Conservation (phyloP, 2,797 vertebrate genomes). For the Triplophysa bombifrons region DNA sequence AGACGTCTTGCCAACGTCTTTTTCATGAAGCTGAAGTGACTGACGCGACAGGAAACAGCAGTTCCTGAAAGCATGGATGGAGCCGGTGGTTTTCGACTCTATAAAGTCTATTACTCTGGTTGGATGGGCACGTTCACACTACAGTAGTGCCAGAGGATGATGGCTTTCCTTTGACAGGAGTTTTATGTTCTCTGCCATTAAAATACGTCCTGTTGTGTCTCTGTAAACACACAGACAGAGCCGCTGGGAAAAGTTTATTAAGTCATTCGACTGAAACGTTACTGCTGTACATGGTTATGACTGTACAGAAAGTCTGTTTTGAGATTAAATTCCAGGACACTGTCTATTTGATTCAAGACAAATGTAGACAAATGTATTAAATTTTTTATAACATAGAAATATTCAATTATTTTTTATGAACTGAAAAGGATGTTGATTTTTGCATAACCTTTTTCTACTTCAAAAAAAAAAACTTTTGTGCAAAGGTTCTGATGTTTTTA, state of each 20-base stretch:
- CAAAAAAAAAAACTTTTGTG: too few species aligned
- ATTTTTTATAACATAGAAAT: too few species aligned
- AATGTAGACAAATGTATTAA: rapidly evolving
- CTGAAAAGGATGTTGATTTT: too few species aligned
- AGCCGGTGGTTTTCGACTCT: slow-evolving; percentile 73
- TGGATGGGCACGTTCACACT: slow-evolving; percentile 63
- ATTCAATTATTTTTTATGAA: too few species aligned
- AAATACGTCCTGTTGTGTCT: not conserved
- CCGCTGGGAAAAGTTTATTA: not conserved
- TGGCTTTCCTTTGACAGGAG: not conserved
- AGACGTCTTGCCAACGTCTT: slow-evolving; percentile 54
- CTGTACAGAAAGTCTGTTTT: not conserved
- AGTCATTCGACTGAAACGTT: not conserved
- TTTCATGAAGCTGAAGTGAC: slow-evolving; percentile 61
- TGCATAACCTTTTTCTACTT: too few species aligned
- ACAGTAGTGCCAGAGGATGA: slow-evolving; percentile 62
- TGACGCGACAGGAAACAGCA: slow-evolving; percentile 61
- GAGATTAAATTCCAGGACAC: too few species aligned
- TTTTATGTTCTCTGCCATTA: not conserved
- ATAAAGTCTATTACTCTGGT: slow-evolving; percentile 73
- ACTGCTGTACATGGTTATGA: not conserved
- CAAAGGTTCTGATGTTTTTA: too few species aligned
- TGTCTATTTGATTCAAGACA: too few species aligned
- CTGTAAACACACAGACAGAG: slow-evolving; percentile 1
- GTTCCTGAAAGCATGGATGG: slow-evolving; percentile 64